Conservation (phyloP, 2,888 invertebrate genomes). For the Endotricha flammealis region DNA sequence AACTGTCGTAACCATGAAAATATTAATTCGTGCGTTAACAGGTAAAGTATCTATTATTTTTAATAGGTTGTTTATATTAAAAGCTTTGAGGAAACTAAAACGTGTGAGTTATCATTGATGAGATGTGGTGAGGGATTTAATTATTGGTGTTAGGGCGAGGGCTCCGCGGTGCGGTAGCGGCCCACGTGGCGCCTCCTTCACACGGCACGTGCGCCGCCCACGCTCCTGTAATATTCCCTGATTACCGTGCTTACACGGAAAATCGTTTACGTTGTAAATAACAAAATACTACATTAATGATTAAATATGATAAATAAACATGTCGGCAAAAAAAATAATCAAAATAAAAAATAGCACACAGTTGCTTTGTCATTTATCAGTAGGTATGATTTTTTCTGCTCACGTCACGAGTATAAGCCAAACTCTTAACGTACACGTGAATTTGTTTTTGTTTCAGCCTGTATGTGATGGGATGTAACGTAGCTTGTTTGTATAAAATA, state of each 20-base stretch:
- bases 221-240: conserved; percentile 9
- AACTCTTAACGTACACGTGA: too few species aligned
- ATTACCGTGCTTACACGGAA: conserved; percentile 1
- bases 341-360: too few species aligned
- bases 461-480: too few species aligned
- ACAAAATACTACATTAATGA: too few species aligned
- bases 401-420: too few species aligned
- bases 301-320: too few species aligned
- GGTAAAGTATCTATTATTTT: conserved; percentile 4
- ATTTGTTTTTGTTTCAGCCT: too few species aligned
- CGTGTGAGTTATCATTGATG: neutral
- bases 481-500: too few species aligned
- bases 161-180: conserved; percentile 23
- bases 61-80: neutral
- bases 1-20: conserved; percentile 50
- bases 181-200: conserved; percentile 19
- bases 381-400: too few species aligned
- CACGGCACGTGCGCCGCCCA: conserved; percentile 27
- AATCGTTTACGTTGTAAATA: too few species aligned
- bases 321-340: too few species aligned
- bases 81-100: neutral
- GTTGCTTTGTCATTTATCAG: too few species aligned
- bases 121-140: conserved; percentile 22
- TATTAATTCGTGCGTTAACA: conserved; percentile 39
- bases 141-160: conserved; percentile 33